Evolutionary conservation across 2,797 vertebrate genomes (phyloP).

Genomic region (Eutrigla gurnardus): DNA sequence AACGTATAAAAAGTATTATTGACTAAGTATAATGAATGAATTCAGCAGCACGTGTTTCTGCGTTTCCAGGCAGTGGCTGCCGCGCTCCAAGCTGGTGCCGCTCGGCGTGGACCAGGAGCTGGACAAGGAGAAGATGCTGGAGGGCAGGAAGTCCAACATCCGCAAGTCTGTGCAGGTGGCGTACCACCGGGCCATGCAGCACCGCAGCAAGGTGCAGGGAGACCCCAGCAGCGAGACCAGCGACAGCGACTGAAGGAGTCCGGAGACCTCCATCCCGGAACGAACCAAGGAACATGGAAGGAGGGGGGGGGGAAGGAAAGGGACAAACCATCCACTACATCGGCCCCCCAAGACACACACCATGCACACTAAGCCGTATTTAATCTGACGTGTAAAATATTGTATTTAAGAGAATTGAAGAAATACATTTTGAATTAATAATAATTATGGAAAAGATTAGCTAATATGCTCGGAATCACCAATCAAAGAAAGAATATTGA

Average conservation of each 20-base stretch:
- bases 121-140: conserved; percentile 99
- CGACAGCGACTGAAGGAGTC: conserved; percentile 90
- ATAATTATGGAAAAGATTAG: conserved; percentile 57
- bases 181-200: conserved; percentile 98
- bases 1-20: no score
- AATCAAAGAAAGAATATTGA: conserved; percentile 50
- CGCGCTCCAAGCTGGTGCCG: conserved; percentile 97
- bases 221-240: conserved; percentile 98
- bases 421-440: conserved; percentile 52
- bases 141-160: conserved; percentile 98
- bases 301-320: conserved; percentile 24
- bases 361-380: conserved; percentile 72
- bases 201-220: conserved; percentile 98
- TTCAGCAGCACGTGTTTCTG: conserved; percentile 13
- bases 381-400: conserved; percentile 82
- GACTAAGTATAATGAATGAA: no score
- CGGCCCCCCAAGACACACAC: conserved; percentile 39
- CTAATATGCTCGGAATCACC: conserved; percentile 64
- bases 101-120: conserved; percentile 97
- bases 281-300: conserved; percentile 49
- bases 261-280: conserved; percentile 46
- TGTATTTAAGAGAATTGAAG: conserved; percentile 82
- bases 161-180: conserved; percentile 99
- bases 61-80: conserved; percentile 94
- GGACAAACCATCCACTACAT: conserved; percentile 35